Percentiles rank a stretch among this genome's conserved stretches.
phyloP scores from a whole-genome alignment of 64 coral and sea anemone genomes.

The Dendrophyllia cribrosa region DNA sequence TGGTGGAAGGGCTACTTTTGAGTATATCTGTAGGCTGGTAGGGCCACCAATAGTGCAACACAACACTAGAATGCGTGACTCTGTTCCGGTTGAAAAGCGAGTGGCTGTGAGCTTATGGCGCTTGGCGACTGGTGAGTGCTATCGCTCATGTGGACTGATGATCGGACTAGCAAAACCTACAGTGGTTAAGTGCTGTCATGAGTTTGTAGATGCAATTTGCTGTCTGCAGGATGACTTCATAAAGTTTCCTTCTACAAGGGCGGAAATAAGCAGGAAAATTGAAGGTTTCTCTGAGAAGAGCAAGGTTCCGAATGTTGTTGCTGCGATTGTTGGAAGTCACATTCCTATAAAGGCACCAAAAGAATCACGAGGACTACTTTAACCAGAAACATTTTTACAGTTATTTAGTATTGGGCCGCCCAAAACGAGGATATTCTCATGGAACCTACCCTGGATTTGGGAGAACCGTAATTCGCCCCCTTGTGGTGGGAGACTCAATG shows the following conservation, averaged over 20 bases:
- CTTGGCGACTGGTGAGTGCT: conserved; percentile 59
- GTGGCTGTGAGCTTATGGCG: conserved; percentile 57
- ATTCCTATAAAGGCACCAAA: conserved; percentile 53
- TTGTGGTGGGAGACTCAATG: conserved; percentile 69
- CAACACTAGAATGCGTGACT: conserved; percentile 49
- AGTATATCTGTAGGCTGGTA: conserved; percentile 62
- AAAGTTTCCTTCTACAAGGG: conserved; percentile 42
- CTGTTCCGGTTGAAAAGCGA: conserved; percentile 45
- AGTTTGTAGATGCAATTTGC: conserved; percentile 75
- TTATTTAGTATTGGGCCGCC: conserved; percentile 24
- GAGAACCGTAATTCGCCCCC: conserved; percentile 47
- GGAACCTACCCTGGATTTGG: conserved; percentile 44
- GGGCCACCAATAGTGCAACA: conserved; percentile 16
- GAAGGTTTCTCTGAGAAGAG: conserved; percentile 52
- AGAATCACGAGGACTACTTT: conserved; percentile 30
- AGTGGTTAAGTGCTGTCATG: conserved; percentile 64
- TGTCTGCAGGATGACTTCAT: conserved; percentile 57
- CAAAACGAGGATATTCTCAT: conserved; percentile 57
- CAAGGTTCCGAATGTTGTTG: conserved; percentile 60
- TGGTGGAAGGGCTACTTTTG: conserved; percentile 61
- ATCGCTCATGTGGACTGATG: conserved; percentile 60
- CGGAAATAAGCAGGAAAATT: conserved; percentile 23
- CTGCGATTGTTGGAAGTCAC: conserved; percentile 56
- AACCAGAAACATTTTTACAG: conserved; percentile 24
- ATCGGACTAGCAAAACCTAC: conserved; percentile 58